Conservation (phyloP, 1,140 invertebrate species). For the Lordiphosa collinella region DNA sequence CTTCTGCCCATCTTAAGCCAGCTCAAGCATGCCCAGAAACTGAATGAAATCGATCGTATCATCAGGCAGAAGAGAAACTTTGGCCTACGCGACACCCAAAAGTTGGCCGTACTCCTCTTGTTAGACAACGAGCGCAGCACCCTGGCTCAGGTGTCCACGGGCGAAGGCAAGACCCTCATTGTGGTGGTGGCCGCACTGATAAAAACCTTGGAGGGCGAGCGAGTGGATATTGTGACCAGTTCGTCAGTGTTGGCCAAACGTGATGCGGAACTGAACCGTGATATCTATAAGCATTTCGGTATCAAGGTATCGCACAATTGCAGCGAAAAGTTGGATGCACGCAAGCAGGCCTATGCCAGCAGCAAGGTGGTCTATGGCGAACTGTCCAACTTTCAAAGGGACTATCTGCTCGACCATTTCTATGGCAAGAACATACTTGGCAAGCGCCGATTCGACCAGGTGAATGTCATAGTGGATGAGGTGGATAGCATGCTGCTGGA, state of each 20-base stretch:
- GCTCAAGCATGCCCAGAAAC: not conserved
- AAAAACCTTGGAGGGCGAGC: not conserved
- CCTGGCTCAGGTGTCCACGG: conserved; percentile 9
- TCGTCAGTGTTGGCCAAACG: conserved; percentile 11
- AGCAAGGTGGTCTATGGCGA: conserved; percentile 13
- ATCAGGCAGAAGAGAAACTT: not conserved
- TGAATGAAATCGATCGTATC: not conserved
- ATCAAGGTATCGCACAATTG: conserved; percentile 4
- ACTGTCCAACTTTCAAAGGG: conserved; percentile 11
- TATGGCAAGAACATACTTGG: conserved; percentile 8
- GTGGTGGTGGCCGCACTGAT: not conserved
- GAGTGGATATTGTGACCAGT: conserved; percentile 7
- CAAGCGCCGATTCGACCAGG: conserved; percentile 28
- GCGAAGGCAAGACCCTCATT: conserved; percentile 13
- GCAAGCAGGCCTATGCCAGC: not conserved
- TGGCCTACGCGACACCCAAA: conserved; percentile 9
- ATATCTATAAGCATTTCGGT: conserved; percentile 1
- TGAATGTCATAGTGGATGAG: conserved; percentile 71
- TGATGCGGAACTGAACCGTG: conserved; percentile 3
- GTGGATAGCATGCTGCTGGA: conserved; percentile 79
- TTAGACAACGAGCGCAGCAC: conserved; percentile 2
- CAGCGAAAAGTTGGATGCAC: not conserved
- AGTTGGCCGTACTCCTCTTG: conserved; percentile 2
- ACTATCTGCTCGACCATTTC: conserved; percentile 10
- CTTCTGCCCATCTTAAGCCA: not conserved